Evolutionary conservation across 2,888 invertebrate species (phyloP), one percentile per base, ranked within the genome.

Genomic region (Spodoptera littoralis): DNA sequence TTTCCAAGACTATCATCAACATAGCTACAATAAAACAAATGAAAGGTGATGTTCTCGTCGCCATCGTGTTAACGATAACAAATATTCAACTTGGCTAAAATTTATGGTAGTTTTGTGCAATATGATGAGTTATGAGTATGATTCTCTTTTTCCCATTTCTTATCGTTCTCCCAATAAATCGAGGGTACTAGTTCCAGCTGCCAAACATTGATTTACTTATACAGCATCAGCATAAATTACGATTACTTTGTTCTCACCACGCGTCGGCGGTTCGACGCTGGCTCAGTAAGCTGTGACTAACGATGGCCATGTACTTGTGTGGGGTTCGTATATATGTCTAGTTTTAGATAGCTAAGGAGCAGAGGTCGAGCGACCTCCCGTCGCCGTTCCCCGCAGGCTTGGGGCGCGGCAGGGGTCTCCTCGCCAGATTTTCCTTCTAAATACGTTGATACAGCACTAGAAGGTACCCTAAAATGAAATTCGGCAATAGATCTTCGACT

Each of bases 331-430:
- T 72, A 73, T 46, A 65, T 65, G 67, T 63, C 69, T 77, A 77
- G 74, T 72, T 71, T 75, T 72, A 80, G 80, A 80, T 82, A 84
- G 82, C 68, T 69, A 81, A 83, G 79, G 81, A 86, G 80, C 76
- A 80, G 83, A 80, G 89, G 85, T 83, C 84, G 88, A 84, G 83
- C 84, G 85, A 85, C 88, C 89, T 84, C 89, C 90, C 87, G 86
- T 76, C 84, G 84, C 75, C 80, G 77, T 80, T 81, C 85, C 84
- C 89, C 86, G 87, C 86, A 83, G 87, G 85, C 82, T 83, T 76
- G 79, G 70, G 80, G 81, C 83, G 84, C 82, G 87, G 84, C 78
- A 85, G 88, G 89, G 87, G 84, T 85, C 77, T 83, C 81, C 82
- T 84, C 73, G 71, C 79, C 81, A 81, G 77, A 79, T 82, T 84